Evolutionary conservation across 1,140 invertebrate species (phyloP).

Genomic region (Anoplophora glabripennis): DNA sequence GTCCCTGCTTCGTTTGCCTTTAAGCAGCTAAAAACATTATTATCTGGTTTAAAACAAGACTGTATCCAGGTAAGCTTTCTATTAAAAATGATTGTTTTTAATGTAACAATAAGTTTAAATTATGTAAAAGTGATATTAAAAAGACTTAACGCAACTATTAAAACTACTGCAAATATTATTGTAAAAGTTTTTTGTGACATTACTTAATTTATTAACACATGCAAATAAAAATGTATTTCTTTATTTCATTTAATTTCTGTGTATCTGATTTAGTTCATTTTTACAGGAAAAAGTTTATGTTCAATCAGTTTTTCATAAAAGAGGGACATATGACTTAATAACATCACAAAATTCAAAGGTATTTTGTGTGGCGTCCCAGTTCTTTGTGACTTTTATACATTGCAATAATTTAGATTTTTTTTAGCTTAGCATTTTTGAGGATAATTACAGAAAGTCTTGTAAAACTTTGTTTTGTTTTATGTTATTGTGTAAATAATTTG

Average conservation of each 20-base stretch:
- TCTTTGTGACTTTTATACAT: constrained; percentile 4
- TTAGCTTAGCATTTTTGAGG: background rate
- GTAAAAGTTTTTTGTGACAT: too few species aligned
- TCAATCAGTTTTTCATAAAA: constrained; percentile 3
- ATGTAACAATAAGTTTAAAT: background rate
- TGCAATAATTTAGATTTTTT: background rate
- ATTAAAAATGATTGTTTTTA: background rate
- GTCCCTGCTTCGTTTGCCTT: constrained; percentile 54
- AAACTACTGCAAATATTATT: too few species aligned
- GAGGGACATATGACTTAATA: constrained; percentile 13
- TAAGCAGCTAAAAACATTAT: constrained; percentile 42
- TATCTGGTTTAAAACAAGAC: constrained; percentile 40
- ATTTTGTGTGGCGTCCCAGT: background rate
- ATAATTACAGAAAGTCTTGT: background rate
- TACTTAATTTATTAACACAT: too few species aligned
- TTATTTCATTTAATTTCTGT: too few species aligned
- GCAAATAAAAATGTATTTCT: too few species aligned
- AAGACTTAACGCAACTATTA: background rate
- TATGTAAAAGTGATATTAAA: background rate
- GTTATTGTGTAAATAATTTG: too few species aligned
- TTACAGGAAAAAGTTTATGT: too few species aligned
- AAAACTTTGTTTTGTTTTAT: too few species aligned
- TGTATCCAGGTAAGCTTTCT: constrained; percentile 36
- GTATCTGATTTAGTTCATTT: too few species aligned
- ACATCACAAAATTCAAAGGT: constrained; percentile 15